Base-by-base conservation (phyloP, 2,113 vertebrate species). In the Colistium nudipinnis region DNA sequence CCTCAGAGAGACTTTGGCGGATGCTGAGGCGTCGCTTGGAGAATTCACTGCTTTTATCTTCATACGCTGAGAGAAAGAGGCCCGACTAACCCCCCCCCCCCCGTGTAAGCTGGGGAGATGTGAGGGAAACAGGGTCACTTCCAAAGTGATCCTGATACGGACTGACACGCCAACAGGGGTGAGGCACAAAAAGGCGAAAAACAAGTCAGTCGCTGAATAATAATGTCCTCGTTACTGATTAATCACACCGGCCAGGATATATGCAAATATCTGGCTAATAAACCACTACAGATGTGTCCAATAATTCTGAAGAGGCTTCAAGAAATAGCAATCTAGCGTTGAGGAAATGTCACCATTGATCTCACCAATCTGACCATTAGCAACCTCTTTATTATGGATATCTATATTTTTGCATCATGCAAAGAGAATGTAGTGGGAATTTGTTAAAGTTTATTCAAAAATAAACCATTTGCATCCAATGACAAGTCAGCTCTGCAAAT, bases 21-120 rank as follows among this genome's bases (percentile, higher is more conserved):
- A 22, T 27, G 51, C 51, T 59, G 60, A 78, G 63, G 55, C 8
- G 1, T n/a, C 1, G 47, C 31, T 38, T 22, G 19, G 51, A 74
- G 55, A 61, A 41, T 5, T 0, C 9, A 38, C 28, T 11, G 44
- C 44, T 64, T 78, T 76, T 16, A 72, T 83, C 57, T 41, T 52
- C 59, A 39, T 47, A 48, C n/a, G 8, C 43, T 62, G 47, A 44
- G 7, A 64, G n/a, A 70, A 60, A 52, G 33, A 10, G 22, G 25
- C 67, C 62, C 65, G 45, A 19, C 36, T 30, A 19, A 4, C 48
- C 22, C 13, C 62, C 57, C 14, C 44, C 62, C 53, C 25, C 45
- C 49, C 6, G 3, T 55, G 44, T 59, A 69, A 41, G 41, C 57
- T 48, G 17, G 30, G 24, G 69, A 82, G 51, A 60, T 53, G 19